phyloP scores from a whole-genome alignment of 2,888 invertebrate genomes.

The Luperina nickerlii region DNA sequence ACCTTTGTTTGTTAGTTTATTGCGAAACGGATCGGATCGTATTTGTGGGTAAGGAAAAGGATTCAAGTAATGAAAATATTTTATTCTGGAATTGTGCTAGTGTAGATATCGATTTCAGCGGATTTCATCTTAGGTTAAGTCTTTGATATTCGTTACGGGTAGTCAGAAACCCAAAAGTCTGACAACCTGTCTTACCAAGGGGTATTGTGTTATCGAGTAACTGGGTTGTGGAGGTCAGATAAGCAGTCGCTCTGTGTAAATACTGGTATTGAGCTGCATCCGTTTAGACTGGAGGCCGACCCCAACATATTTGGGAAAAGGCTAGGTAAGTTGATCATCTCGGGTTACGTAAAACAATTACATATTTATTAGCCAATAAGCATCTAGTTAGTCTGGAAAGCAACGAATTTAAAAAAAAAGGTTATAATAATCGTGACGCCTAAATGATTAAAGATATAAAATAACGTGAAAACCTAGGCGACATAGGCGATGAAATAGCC shows the following conservation, averaged over 20 bases:
- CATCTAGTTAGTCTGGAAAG: neutral
- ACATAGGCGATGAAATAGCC: conserved; percentile 8
- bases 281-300: neutral
- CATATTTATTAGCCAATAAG: neutral
- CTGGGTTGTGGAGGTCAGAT: too few species aligned
- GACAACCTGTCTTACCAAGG: neutral
- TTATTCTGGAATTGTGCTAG: conserved; percentile 2
- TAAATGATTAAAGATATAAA: neutral
- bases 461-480: neutral
- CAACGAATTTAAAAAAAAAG: too few species aligned
- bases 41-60: conserved; percentile 41
- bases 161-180: neutral
- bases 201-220: neutral
- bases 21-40: conserved; percentile 38
- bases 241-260: neutral
- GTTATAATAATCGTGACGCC: neutral
- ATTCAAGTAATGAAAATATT: conserved; percentile 38
- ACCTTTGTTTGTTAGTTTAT: conserved; percentile 52
- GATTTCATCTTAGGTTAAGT: too few species aligned
- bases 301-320: neutral
- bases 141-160: neutral
- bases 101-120: neutral
- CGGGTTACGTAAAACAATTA: neutral
- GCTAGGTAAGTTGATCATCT: neutral
- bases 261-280: neutral